phyloP scores from a whole-genome alignment of 2,113 vertebrate genomes.

The Gasterosteus aculeatus region DNA sequence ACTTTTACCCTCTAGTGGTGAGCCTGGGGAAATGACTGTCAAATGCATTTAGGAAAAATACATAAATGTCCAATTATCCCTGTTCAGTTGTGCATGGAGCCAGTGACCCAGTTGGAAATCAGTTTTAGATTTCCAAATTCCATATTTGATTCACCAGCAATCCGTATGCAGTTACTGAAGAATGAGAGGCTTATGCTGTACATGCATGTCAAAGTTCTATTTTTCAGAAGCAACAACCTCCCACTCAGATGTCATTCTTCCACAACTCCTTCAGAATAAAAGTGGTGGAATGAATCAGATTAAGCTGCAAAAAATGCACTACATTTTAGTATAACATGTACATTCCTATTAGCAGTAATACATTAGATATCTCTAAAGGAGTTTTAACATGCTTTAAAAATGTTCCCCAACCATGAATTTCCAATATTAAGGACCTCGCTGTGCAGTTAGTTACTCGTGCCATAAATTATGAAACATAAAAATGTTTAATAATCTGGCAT shows the following conservation, averaged over 20 bases:
- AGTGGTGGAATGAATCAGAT: neutral
- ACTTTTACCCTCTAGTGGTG: constrained; percentile 76
- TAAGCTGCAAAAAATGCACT: neutral
- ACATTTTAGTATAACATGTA: neutral
- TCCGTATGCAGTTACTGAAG: constrained; percentile 11
- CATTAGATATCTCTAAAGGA: neutral
- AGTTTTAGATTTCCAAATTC: constrained; percentile 51
- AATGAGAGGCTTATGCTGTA: constrained; percentile 5
- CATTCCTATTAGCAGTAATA: neutral
- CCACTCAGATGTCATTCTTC: constrained; percentile 15
- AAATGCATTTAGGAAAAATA: constrained; percentile 38
- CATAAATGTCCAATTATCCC: constrained; percentile 54
- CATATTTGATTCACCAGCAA: constrained; percentile 45
- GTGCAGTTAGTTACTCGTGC: neutral
- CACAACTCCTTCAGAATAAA: neutral
- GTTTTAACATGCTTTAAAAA: constrained; percentile 4
- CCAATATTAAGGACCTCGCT: neutral
- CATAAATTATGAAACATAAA: neutral
- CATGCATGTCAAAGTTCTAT: constrained; percentile 11
- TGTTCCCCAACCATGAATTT: neutral
- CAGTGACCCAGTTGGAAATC: constrained; percentile 62
- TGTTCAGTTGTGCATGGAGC: constrained; percentile 55
- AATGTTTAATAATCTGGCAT: neutral
- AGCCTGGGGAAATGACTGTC: constrained; percentile 54
- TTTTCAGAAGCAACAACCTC: constrained; percentile 6